phyloP scores from a whole-genome alignment of 2,113 vertebrate genomes.

The Stictonetta naevosa region DNA sequence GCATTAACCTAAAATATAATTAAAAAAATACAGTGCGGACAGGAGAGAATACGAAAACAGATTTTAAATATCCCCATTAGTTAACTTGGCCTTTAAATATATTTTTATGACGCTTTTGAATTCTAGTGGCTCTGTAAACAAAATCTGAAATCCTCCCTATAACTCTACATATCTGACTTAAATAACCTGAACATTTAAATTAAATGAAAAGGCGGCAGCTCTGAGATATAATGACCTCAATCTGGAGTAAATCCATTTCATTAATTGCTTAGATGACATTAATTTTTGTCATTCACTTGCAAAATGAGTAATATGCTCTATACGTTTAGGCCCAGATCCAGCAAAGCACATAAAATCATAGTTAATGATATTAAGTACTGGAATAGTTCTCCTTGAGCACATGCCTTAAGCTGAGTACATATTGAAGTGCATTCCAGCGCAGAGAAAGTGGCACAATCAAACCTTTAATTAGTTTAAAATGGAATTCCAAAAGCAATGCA shows the following conservation, averaged over 20 bases:
- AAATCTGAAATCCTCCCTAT: not conserved
- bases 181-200: not conserved
- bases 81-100: not conserved
- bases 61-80: not conserved
- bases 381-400: not conserved
- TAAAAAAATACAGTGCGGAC: not conserved
- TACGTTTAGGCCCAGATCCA: not conserved
- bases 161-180: not conserved
- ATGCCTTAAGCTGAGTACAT: not conserved
- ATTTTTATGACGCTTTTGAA: not conserved
- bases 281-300: constrained; percentile 28
- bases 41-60: not conserved
- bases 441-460: constrained; percentile 44
- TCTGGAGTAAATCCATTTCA: constrained; percentile 45
- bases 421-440: not conserved
- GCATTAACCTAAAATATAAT: not conserved
- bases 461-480: constrained; percentile 62
- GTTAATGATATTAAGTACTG: constrained; percentile 38
- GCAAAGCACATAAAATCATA: constrained; percentile 39
- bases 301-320: not conserved
- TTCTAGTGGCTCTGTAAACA: not conserved
- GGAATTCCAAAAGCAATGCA: constrained; percentile 57
- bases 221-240: not conserved
- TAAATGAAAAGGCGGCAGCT: not conserved
- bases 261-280: constrained; percentile 30